Base-by-base conservation (phyloP, 2,888 invertebrate species). In the Troglohyphantes excavatus region DNA sequence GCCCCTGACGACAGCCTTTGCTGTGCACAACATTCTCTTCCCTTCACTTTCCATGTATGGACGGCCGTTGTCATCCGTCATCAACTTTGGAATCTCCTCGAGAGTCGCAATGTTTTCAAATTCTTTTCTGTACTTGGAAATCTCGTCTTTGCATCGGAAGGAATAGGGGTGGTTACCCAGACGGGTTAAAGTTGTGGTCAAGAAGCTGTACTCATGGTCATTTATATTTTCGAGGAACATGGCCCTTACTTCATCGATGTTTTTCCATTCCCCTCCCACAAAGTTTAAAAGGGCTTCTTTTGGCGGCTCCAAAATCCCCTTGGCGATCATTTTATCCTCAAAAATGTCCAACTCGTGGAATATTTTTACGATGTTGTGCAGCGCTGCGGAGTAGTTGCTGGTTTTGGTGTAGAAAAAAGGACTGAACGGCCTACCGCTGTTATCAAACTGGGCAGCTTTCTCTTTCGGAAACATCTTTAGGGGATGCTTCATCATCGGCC, bases 401-500 rank as follows among this genome's bases (percentile, higher is more conserved):
- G 95, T 96, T 65, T 96, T 95, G 0, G 99, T 99, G 93, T 98
- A 99, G 94, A 98, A 99, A 91, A 99, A 94, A 90, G 95, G 96
- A 94, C 99, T 97, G 93, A 96, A 96, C 0, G 99, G 99, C 92
- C 98, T 95, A 0, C 99, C 99, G 91, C 96, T 95, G 93, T 96
- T 95, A 94, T 98, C 97, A 94, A 98, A 98, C 93, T 98, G 96
- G 2, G 98, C 98, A 63, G 86, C 97, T 94, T 97, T 98, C 87
- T 95, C 95, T 53, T 95, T 95, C 0, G 97, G 97, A 94, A 96
- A 97, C n/a, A 97, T 94, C 94, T 97, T 96, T 92, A 96, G 96
- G 29, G 99, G 99, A 27, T 97, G 96, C 93, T 96, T 96, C 97
- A 99, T 97, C 19, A 96, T 93, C 0, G 99, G 99, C 79, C 97